Base-by-base conservation (phyloP, 2,888 invertebrate species). In the Sacculina carcini region DNA sequence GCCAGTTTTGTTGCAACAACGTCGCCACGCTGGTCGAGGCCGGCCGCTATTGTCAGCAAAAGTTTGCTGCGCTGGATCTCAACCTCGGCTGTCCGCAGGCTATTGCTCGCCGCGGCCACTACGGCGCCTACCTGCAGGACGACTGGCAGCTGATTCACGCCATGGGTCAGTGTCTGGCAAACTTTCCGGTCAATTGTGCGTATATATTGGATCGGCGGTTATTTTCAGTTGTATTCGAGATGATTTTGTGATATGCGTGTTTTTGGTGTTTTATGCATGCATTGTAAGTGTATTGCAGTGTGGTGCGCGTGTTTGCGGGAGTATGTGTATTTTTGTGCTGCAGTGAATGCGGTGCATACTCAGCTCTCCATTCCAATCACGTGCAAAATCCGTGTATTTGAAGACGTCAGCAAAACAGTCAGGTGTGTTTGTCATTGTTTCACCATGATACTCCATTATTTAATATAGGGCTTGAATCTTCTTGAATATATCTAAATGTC, bases 81-180 rank as follows among this genome's bases (percentile, higher is more conserved):
- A 99, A 98, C 69, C 73, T 98, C 55, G 98, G 98, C 4, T 98
- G 98, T 66, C 96, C 98, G 0, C 98, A 98, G 67, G 79, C 85
- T 21, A 96, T 98, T 60, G 98, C 98, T 1, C 85, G 84, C 63
- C 71, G 89, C 58, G 98, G 98, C 9, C 82, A 78, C 66, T 98
- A 98, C 68, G 96, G 96, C 14, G 79, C 94, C 26, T 98, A 83
- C 68, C 71, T 98, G 29, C 90, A 92, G 69, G 89, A 96, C 62
- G 90, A 94, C 60, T 94, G 94, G 94, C 72, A 78, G 23, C 70
- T 92, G 28, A 66, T 96, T 28, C 67, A 73, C 53, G 71, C 75
- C 59, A 89, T 94, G 63, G 82, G 89, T 87, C 68, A 62, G 55
- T 52, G 24, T 10, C 48, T 44, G n/a, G 21, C 7, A 23, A 40